phyloP scores from a whole-genome alignment of 64 coral and sea anemone species.

The Dendronephthya gigantea region DNA sequence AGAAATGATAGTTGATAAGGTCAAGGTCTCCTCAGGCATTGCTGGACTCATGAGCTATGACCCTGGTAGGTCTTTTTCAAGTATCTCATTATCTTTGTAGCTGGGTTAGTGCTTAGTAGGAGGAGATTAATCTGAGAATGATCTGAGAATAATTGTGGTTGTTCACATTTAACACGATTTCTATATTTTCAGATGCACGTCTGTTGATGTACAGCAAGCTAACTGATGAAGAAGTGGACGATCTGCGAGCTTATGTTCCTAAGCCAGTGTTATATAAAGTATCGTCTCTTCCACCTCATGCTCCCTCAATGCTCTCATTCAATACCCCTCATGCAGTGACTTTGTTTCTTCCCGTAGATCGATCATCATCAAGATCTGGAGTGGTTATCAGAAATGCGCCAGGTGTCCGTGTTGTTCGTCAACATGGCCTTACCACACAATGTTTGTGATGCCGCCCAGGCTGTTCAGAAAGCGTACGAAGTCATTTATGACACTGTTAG shows the following conservation, averaged over 20 bases:
- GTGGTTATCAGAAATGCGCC: slow-evolving; percentile 89
- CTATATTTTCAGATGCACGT: slow-evolving; percentile 66
- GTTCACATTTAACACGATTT: no score
- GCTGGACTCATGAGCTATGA: slow-evolving; percentile 62
- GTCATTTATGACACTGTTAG: slow-evolving; percentile 62
- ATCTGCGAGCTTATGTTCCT: slow-evolving; percentile 84
- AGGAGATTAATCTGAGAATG: no score
- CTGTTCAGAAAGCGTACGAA: slow-evolving; percentile 85
- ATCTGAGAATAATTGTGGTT: no score
- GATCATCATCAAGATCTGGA: slow-evolving; percentile 92
- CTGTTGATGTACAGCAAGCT: slow-evolving; percentile 65
- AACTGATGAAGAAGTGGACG: slow-evolving; percentile 74
- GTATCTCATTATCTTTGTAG: no score
- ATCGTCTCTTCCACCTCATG: background rate
- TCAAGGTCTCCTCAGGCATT: slow-evolving; percentile 39
- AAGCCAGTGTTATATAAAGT: slow-evolving; percentile 92
- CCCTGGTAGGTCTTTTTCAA: no score
- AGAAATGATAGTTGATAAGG: slow-evolving; percentile 30
- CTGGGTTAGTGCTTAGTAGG: background rate
- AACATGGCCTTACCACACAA: slow-evolving; percentile 79
- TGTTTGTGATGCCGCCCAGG: slow-evolving; percentile 44
- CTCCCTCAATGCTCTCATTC: no score
- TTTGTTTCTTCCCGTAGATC: slow-evolving; percentile 37
- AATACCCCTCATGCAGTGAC: background rate
- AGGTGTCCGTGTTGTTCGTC: slow-evolving; percentile 86